phyloP scores from a whole-genome alignment of 2,888 invertebrate species.

The Cinara cedri region DNA sequence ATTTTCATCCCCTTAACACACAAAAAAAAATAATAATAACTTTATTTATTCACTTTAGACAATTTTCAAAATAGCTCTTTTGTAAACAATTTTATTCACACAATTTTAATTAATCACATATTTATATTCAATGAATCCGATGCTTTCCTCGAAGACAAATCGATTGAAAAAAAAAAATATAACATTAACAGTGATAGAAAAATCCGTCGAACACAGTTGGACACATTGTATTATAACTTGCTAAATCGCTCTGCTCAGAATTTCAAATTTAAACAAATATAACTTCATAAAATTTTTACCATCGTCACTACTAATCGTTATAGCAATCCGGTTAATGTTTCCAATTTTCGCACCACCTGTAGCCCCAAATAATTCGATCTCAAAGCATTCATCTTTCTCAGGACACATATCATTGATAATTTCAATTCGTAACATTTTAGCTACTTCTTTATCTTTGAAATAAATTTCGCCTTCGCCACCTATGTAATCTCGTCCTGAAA shows the following conservation, averaged over 20 bases:
- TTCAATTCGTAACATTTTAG: conserved; percentile 64
- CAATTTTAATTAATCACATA: no score
- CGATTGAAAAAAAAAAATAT: no score
- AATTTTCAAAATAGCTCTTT: no score
- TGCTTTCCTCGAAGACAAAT: no score
- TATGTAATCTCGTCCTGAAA: conserved; percentile 66
- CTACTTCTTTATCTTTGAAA: conserved; percentile 65
- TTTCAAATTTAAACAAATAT: background rate
- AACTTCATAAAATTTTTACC: conserved; percentile 61
- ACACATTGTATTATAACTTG: no score
- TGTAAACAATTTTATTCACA: no score
- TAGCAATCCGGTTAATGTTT: conserved; percentile 64
- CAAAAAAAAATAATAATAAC: no score
- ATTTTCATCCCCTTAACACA: no score
- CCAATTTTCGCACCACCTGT: conserved; percentile 65
- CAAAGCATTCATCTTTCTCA: conserved; percentile 70
- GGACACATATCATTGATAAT: conserved; percentile 68
- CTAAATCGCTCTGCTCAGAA: background rate
- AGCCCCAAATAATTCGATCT: conserved; percentile 65
- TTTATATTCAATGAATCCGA: no score
- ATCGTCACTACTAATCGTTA: conserved; percentile 67
- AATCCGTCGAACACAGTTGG: no score
- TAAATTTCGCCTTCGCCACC: conserved; percentile 65
- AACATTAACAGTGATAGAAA: no score
- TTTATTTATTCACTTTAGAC: no score